Evolutionary conservation across 2,888 invertebrate genomes (phyloP).

Genomic region (Herminia tarsipennalis): DNA sequence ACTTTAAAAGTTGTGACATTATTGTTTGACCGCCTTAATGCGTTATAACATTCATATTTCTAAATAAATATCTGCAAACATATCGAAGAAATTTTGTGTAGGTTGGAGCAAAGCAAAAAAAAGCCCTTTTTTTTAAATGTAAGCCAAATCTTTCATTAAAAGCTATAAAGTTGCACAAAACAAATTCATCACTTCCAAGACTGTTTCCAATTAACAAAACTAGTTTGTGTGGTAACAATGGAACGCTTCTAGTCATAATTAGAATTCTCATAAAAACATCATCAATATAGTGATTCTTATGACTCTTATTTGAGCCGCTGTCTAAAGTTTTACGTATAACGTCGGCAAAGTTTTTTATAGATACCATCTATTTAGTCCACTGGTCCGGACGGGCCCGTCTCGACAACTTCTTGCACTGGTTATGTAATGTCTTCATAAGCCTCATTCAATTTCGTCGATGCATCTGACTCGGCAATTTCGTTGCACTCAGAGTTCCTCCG

Average conservation of each 20-base stretch:
- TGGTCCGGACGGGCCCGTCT: constrained; percentile 26
- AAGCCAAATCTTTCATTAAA: constrained; percentile 36
- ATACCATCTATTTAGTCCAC: constrained; percentile 59
- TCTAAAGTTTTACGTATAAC: constrained; percentile 61
- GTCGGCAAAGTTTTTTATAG: constrained; percentile 65
- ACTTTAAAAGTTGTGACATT: constrained; percentile 35
- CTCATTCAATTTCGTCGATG: constrained; percentile 67
- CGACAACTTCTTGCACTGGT: constrained; percentile 57
- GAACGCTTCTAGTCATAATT: constrained; percentile 60
- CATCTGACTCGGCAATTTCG: constrained; percentile 64
- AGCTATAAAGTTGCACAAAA: constrained; percentile 26
- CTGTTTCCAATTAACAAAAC: constrained; percentile 50
- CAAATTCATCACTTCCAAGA: constrained; percentile 49
- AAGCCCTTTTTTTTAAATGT: too few species aligned
- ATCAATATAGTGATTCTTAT: constrained; percentile 39
- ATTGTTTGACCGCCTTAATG: constrained; percentile 17
- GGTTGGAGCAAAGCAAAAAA: too few species aligned
- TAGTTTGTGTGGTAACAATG: constrained; percentile 55
- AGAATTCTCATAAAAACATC: constrained; percentile 56
- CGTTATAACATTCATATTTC: too few species aligned
- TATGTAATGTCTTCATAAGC: constrained; percentile 70
- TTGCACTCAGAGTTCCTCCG: constrained; percentile 46
- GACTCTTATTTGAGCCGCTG: constrained; percentile 23
- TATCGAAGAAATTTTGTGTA: too few species aligned
- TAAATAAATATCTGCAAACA: too few species aligned